These are phyloP conservation scores for Myiozetetes cayanensis DNA, from an alignment of 2,113 vertebrate genomes.

Conservation along the genomic window DNA sequence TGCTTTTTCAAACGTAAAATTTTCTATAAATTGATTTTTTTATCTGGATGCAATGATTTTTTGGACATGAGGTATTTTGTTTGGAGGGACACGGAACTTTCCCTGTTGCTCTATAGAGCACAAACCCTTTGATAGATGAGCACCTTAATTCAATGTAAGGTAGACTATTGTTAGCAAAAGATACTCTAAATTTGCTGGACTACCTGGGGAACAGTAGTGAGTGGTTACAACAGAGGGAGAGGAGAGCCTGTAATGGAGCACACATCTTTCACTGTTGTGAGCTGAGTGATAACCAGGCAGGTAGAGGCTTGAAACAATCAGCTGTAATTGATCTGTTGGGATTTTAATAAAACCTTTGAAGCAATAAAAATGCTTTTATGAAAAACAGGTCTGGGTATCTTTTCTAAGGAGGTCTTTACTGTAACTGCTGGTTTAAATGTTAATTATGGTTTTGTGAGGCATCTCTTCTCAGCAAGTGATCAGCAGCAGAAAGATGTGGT, in stretches of 20 bases:
- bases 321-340: constrained; percentile 27
- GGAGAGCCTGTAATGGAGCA: neutral
- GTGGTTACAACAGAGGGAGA: neutral
- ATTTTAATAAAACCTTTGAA: constrained; percentile 54
- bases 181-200: neutral
- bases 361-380: constrained; percentile 61
- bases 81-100: neutral
- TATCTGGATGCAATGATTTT: neutral
- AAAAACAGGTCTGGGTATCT: constrained; percentile 29
- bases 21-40: neutral
- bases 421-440: constrained; percentile 4
- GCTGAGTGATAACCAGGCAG: neutral
- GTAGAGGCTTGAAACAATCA: constrained; percentile 39
- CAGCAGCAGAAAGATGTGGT: neutral
- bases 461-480: neutral
- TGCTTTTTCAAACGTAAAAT: neutral
- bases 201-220: neutral
- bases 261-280: neutral
- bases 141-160: neutral
- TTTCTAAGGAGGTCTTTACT: neutral
- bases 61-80: neutral
- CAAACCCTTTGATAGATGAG: neutral
- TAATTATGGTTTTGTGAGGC: neutral
- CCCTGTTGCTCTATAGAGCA: neutral
- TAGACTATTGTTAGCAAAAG: neutral